Conservation (phyloP, 2,113 vertebrate species). For the Tachysurus fulvidraco region DNA sequence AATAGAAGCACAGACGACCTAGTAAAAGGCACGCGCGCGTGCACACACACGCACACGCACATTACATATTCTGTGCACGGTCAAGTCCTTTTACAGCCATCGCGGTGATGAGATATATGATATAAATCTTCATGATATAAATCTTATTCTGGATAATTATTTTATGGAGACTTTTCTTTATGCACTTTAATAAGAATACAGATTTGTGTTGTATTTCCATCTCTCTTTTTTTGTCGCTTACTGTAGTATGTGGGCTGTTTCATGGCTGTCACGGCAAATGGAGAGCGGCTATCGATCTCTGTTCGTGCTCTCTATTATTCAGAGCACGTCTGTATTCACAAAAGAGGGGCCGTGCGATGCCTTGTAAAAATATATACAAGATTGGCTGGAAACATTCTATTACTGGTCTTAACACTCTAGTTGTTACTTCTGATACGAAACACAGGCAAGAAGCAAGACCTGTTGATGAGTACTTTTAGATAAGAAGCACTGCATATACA, state of each 20-base stretch:
- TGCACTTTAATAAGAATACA: background rate
- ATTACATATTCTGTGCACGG: constrained; percentile 68
- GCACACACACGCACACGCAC: constrained; percentile 7
- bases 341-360: constrained; percentile 21
- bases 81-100: constrained; percentile 45
- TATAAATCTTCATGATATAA: background rate
- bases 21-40: constrained; percentile 19
- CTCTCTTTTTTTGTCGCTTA: background rate
- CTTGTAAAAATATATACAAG: constrained; percentile 1
- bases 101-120: constrained; percentile 47
- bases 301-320: constrained; percentile 19
- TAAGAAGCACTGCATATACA: background rate
- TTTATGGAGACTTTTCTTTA: constrained; percentile 1
- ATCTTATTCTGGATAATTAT: background rate
- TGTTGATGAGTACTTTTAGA: constrained; percentile 25
- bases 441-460: background rate
- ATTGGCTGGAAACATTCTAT: background rate
- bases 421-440: background rate
- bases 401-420: background rate
- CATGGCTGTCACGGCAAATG: constrained; percentile 55
- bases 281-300: constrained; percentile 52
- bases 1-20: constrained; percentile 37
- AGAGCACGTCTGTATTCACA: constrained; percentile 38
- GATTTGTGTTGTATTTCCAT: background rate
- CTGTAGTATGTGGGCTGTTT: background rate